Conservation (phyloP, 1,140 invertebrate species). For the Scaptomyza montana region DNA sequence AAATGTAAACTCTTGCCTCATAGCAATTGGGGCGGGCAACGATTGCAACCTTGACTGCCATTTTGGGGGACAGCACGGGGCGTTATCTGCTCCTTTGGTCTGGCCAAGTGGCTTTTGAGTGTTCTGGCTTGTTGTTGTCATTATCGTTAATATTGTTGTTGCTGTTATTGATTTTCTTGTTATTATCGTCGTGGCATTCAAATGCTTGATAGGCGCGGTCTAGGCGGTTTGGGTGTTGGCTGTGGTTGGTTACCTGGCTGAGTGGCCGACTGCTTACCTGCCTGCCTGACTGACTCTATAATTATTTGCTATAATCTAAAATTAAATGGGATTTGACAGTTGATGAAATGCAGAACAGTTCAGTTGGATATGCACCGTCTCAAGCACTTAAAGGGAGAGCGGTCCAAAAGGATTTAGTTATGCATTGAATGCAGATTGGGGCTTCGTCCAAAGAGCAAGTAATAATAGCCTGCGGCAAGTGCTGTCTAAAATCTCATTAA, state of each 20-base stretch:
- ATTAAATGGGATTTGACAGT: constrained; percentile 79
- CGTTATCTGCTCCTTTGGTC: constrained; percentile 36
- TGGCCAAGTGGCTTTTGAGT: constrained; percentile 69
- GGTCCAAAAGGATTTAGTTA: constrained; percentile 40
- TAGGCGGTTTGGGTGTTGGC: neutral
- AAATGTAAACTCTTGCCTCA: constrained; percentile 21
- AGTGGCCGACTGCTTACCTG: constrained; percentile 12
- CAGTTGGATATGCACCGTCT: constrained; percentile 63
- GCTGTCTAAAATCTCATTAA: constrained; percentile 20
- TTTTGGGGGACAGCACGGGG: constrained; percentile 34
- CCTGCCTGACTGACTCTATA: constrained; percentile 44
- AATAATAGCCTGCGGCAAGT: constrained; percentile 21
- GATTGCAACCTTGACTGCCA: constrained; percentile 76
- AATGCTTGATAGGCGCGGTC: constrained; percentile 50
- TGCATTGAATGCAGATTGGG: constrained; percentile 33
- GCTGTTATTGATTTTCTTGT: constrained; percentile 14
- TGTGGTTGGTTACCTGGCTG: constrained; percentile 14
- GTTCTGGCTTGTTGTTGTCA: constrained; percentile 28
- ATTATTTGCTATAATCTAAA: constrained; percentile 79
- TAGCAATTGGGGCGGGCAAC: constrained; percentile 42
- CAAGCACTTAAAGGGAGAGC: constrained; percentile 21
- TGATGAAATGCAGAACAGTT: constrained; percentile 76
- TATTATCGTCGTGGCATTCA: constrained; percentile 56
- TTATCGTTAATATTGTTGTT: constrained; percentile 41
- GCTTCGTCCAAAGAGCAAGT: neutral